Conservation (phyloP, 2,797 vertebrate species). For the Alcedo quadribrachys region DNA sequence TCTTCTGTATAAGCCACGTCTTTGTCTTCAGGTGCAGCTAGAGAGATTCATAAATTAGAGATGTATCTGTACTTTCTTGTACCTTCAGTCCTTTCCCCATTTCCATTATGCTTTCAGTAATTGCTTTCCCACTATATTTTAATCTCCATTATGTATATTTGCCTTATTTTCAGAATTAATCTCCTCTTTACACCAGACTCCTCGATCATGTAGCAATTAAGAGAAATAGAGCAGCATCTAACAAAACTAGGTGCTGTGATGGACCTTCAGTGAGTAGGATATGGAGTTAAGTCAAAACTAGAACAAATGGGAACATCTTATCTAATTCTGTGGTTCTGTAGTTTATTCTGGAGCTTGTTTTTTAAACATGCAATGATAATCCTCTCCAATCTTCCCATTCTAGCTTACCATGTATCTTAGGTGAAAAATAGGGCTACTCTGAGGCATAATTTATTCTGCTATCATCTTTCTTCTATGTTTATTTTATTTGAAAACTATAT, state of each 20-base stretch:
- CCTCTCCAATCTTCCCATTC: background rate
- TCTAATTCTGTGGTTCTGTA: background rate
- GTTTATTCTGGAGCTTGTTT: background rate
- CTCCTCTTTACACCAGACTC: background rate
- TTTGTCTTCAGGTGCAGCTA: background rate
- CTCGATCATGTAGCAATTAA: background rate
- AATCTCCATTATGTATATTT: background rate
- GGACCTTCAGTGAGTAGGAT: background rate
- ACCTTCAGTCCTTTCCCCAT: background rate
- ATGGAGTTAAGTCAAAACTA: background rate
- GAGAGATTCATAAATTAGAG: background rate
- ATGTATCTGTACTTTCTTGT: background rate
- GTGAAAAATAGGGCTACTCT: background rate
- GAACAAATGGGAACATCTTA: background rate
- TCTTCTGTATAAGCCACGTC: background rate
- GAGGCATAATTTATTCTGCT: background rate
- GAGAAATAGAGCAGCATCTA: background rate
- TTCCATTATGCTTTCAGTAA: background rate
- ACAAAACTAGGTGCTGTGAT: background rate
- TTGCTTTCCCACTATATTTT: background rate
- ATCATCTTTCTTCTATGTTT: background rate
- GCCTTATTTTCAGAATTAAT: background rate
- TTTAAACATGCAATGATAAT: background rate
- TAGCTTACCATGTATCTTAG: background rate
- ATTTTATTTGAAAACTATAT: background rate